These are phyloP conservation scores for Tokudaia tokunoshimensis DNA, from an alignment of 2,797 vertebrate genomes.

Conservation along the genomic window DNA sequence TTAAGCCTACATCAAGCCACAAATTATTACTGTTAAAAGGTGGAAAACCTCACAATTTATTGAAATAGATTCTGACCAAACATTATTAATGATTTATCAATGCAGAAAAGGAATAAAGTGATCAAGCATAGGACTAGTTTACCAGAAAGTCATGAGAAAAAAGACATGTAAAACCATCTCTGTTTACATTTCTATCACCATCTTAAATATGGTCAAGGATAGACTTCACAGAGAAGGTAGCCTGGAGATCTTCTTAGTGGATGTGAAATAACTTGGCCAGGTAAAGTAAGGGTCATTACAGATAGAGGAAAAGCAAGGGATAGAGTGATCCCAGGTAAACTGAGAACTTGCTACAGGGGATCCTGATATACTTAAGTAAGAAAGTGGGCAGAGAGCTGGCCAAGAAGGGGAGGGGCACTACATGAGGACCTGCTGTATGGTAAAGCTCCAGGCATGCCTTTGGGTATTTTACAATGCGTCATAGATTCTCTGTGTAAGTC, in stretches of 20 bases:
- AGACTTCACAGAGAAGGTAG: background rate
- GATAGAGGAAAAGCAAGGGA: background rate
- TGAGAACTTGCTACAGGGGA: background rate
- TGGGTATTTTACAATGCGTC: background rate
- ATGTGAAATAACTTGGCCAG: background rate
- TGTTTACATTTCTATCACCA: background rate
- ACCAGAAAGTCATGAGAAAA: background rate
- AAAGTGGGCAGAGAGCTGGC: background rate
- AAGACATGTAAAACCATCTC: background rate
- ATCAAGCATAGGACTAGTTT: background rate
- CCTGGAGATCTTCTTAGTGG: background rate
- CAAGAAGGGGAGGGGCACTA: background rate
- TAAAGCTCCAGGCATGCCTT: background rate
- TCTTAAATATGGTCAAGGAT: background rate
- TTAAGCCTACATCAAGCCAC: background rate
- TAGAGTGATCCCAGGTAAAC: background rate
- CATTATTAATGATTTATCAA: background rate
- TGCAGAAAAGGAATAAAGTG: slow-evolving; percentile 1
- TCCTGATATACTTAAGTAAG: background rate
- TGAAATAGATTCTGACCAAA: background rate
- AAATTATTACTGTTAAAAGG: background rate
- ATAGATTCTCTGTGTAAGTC: background rate
- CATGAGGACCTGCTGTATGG: background rate
- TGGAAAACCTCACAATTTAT: background rate
- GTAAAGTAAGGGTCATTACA: background rate